Percentiles rank a stretch among this genome's conserved stretches.
Conservation (phyloP, 2,113 vertebrate species). For the Poeciliopsis turrubarensis region DNA sequence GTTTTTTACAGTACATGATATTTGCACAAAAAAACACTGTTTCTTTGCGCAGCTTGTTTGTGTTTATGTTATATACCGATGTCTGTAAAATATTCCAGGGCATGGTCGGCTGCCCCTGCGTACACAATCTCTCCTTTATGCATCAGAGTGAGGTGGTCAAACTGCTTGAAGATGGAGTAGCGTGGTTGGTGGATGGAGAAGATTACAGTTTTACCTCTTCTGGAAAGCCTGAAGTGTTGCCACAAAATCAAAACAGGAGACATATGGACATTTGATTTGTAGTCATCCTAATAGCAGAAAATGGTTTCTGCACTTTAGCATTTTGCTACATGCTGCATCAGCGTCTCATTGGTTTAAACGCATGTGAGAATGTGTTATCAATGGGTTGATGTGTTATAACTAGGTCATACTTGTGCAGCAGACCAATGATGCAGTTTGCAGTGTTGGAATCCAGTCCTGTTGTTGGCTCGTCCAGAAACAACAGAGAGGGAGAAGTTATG, state of each 20-base stretch:
- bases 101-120: constrained; percentile 61
- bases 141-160: constrained; percentile 83
- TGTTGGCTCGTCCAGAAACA: constrained; percentile 85
- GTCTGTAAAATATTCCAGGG: constrained; percentile 76
- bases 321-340: neutral
- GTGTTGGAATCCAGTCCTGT: constrained; percentile 85
- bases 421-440: constrained; percentile 79
- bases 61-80: constrained; percentile 56
- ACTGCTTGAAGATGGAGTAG: constrained; percentile 82
- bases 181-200: constrained; percentile 86
- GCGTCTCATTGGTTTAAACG: neutral
- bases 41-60: neutral
- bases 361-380: neutral
- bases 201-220: constrained; percentile 80
- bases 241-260: neutral
- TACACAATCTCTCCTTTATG: constrained; percentile 82
- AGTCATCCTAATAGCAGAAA: constrained; percentile 1
- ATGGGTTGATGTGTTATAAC: neutral
- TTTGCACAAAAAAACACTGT: neutral
- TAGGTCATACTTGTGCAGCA: constrained; percentile 74
- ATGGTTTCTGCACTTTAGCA: neutral
- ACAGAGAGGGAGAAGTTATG: constrained; percentile 79
- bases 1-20: neutral
- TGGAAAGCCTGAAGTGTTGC: constrained; percentile 70
- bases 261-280: neutral